Evolutionary conservation across 2,888 invertebrate genomes (phyloP).

Genomic region (Thecophora atra): DNA sequence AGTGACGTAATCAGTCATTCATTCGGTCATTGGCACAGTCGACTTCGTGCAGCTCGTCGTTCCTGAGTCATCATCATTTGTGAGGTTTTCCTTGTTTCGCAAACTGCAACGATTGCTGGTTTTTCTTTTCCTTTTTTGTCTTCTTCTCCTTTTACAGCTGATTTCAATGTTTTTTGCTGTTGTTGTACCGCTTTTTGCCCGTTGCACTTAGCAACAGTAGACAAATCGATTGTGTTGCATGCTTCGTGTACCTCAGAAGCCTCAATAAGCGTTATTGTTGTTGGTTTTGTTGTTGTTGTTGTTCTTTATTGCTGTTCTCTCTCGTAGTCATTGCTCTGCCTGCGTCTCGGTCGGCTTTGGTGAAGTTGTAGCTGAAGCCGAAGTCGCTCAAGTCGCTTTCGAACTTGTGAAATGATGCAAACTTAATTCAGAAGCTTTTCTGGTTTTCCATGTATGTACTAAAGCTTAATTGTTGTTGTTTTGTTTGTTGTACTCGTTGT

Average conservation of each 20-base stretch:
- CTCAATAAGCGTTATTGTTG: not conserved
- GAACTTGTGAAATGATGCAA: not conserved
- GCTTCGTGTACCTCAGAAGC: not conserved
- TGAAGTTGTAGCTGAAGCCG: constrained; percentile 1
- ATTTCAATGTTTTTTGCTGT: not conserved
- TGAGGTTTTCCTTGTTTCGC: too few relatives aligned
- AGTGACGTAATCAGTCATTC: too few relatives aligned
- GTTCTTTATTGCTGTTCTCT: too few relatives aligned
- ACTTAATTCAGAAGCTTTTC: not conserved
- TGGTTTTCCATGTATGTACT: not conserved
- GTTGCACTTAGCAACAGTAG: not conserved
- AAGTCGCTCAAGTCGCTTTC: not conserved
- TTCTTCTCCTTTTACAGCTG: constrained; percentile 6
- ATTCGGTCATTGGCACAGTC: too few relatives aligned
- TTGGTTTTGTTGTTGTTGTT: not conserved
- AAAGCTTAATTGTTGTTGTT: not conserved
- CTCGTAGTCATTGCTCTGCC: not conserved
- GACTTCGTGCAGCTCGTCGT: not conserved
- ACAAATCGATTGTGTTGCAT: not conserved
- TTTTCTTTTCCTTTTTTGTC: not conserved
- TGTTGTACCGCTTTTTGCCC: not conserved
- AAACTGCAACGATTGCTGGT: not conserved
- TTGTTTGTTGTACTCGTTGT: not conserved
- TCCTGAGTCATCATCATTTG: not conserved
- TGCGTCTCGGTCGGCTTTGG: not conserved